Percentiles rank a stretch among this genome's conserved stretches.
These are phyloP conservation scores for Theocolax elegans DNA, from an alignment of 1,140 invertebrate genomes.

Conservation along the genomic window DNA sequence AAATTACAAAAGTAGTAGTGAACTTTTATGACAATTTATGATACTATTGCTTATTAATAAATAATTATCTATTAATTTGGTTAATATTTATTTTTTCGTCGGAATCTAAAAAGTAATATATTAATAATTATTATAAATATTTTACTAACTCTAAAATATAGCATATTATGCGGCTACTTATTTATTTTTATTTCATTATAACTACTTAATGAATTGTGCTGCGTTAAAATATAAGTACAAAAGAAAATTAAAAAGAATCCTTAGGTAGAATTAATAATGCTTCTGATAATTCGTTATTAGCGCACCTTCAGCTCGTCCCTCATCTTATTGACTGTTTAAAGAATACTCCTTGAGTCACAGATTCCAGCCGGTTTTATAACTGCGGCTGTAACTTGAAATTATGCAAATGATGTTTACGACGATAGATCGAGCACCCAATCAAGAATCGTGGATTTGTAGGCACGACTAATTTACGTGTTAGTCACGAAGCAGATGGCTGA, in stretches of 20 bases:
- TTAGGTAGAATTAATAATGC: neutral
- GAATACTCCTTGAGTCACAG: constrained; percentile 28
- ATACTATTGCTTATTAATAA: no score
- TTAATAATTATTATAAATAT: no score
- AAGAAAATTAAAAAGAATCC: neutral
- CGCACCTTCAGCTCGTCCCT: constrained; percentile 56
- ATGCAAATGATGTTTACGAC: constrained; percentile 56
- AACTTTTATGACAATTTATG: no score
- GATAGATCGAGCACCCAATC: constrained; percentile 42
- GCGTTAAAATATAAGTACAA: no score
- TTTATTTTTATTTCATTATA: neutral
- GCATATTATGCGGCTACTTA: neutral
- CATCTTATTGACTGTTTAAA: constrained; percentile 39
- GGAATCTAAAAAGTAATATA: no score
- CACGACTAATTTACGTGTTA: constrained; percentile 42
- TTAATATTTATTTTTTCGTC: no score
- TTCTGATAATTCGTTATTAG: neutral
- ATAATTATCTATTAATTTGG: no score
- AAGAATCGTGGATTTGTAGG: constrained; percentile 38
- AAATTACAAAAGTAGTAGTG: no score
- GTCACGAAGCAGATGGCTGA: neutral
- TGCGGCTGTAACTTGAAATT: constrained; percentile 28
- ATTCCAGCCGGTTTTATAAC: constrained; percentile 52
- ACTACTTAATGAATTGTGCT: no score
- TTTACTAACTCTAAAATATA: no score